These are phyloP conservation scores for Drosophila antonietae DNA, from an alignment of 2,888 invertebrate species.

Conservation along the genomic window DNA sequence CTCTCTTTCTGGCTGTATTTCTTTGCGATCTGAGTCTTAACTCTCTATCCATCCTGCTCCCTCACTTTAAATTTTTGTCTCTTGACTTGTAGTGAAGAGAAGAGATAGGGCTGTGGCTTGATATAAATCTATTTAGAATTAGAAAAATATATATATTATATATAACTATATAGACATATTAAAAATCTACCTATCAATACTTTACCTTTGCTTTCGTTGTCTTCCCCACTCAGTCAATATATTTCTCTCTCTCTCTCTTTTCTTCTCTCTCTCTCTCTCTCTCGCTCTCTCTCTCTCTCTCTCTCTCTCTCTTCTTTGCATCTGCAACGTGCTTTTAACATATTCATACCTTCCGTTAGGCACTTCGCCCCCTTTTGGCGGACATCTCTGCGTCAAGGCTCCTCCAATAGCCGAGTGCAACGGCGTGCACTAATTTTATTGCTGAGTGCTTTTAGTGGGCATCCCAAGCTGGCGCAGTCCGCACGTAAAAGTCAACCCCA, in stretches of 20 bases:
- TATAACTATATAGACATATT: no score
- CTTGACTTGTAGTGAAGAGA: no score
- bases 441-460: constrained; percentile 76
- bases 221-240: background rate
- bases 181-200: no score
- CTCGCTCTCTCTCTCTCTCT: background rate
- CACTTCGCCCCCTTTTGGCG: background rate
- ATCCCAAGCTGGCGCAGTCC: constrained; percentile 21
- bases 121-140: no score
- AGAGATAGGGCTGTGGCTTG: no score
- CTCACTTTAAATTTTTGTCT: background rate
- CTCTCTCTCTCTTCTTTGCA: background rate
- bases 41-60: no score
- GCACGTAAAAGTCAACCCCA: constrained; percentile 32
- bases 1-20: background rate
- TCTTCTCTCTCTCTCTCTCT: no score
- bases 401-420: constrained; percentile 58
- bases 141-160: no score
- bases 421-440: constrained; percentile 77
- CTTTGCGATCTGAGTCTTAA: background rate
- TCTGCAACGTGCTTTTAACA: background rate
- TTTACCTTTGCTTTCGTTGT: background rate
- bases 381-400: constrained; percentile 25
- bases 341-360: background rate
- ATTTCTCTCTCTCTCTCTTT: background rate